These are phyloP conservation scores for Drosophila seguyi DNA, from an alignment of 1,140 invertebrate species.

Conservation along the genomic window DNA sequence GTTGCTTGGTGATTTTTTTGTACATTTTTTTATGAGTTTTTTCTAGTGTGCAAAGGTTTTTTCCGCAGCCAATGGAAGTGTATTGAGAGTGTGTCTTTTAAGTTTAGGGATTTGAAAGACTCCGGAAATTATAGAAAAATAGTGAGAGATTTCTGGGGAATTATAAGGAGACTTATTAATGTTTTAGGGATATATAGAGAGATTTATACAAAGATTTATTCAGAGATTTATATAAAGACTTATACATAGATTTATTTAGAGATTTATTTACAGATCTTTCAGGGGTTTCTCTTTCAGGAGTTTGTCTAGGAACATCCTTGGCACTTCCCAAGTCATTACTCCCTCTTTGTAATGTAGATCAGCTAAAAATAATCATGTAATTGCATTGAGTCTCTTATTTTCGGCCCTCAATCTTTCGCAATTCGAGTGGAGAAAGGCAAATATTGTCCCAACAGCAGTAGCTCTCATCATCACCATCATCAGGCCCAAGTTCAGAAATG, in stretches of 20 bases:
- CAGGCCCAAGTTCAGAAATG: constrained; percentile 53
- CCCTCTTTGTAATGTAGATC: constrained; percentile 14
- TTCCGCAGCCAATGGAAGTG: constrained; percentile 30
- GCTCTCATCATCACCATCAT: not conserved
- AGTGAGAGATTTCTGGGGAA: not conserved
- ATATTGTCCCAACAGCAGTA: constrained; percentile 27
- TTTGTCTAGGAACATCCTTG: not conserved
- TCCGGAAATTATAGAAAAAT: no score
- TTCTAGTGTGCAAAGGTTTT: constrained; percentile 42
- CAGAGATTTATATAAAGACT: not conserved
- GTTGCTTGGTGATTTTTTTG: not conserved
- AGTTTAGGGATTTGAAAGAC: constrained; percentile 7
- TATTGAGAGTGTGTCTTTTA: constrained; percentile 6
- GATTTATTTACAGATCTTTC: not conserved
- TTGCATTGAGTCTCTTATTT: constrained; percentile 4
- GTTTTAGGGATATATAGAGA: no score
- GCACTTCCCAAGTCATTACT: constrained; percentile 1
- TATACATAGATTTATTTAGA: not conserved
- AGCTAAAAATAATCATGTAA: constrained; percentile 14
- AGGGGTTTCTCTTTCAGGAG: not conserved
- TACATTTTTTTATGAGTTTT: not conserved
- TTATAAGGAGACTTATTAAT: no score
- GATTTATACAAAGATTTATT: no score
- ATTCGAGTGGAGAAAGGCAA: constrained; percentile 15
- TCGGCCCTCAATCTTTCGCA: constrained; percentile 23